Conservation (phyloP, 2,888 invertebrate genomes). For the Zaprionus bogoriensis region DNA sequence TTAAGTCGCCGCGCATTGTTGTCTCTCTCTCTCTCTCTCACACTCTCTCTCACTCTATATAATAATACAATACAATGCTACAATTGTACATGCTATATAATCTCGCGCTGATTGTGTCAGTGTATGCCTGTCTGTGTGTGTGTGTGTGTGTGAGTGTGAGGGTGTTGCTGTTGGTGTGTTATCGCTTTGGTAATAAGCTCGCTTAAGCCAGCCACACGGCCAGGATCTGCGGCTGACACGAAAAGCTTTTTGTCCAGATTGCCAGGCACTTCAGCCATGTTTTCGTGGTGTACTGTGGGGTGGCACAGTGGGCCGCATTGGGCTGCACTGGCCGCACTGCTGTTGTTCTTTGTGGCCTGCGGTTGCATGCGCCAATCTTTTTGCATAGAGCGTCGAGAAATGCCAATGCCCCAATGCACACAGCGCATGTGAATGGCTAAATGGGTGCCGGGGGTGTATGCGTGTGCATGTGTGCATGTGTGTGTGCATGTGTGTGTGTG, state of each 20-base stretch:
- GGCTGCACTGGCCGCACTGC: too few relatives aligned
- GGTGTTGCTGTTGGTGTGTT: slow-evolving; percentile 26
- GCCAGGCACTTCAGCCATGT: slow-evolving; percentile 38
- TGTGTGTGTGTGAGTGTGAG: slow-evolving; percentile 10
- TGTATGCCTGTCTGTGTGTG: neutral
- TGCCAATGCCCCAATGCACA: slow-evolving; percentile 59
- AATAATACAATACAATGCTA: neutral
- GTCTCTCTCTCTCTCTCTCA: neutral
- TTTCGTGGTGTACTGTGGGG: neutral
- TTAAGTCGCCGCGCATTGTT: neutral
- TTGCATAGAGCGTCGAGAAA: slow-evolving; percentile 32
- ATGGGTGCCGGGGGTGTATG: neutral
- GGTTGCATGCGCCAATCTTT: slow-evolving; percentile 49
- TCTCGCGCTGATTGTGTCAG: slow-evolving; percentile 2
- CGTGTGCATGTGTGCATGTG: neutral
- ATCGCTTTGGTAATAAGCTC: slow-evolving; percentile 54
- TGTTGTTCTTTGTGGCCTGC: slow-evolving; percentile 35
- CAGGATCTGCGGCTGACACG: slow-evolving; percentile 59
- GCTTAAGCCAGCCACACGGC: slow-evolving; percentile 51
- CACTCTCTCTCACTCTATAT: neutral
- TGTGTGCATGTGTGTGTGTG: neutral
- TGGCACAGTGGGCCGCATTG: neutral
- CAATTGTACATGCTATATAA: slow-evolving; percentile 10
- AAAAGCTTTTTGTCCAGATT: slow-evolving; percentile 60
- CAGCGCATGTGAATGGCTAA: neutral